Conservation (phyloP, 2,797 vertebrate species). For the Myotis findleyi region DNA sequence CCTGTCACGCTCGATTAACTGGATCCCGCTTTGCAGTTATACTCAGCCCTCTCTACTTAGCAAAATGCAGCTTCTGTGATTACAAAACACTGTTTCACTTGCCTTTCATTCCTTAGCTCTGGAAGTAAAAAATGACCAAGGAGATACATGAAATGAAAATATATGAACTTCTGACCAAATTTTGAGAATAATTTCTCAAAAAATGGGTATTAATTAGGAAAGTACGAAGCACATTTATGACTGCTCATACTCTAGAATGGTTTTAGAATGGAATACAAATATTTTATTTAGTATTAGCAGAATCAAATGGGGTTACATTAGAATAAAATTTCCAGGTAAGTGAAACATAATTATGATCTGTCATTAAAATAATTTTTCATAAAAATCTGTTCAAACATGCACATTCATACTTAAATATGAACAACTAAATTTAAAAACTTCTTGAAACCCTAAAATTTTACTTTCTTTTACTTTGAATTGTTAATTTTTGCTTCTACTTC, state of each 20-base stretch:
- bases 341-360: not conserved
- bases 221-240: not conserved
- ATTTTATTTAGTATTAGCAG: not conserved
- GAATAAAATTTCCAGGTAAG: not conserved
- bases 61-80: not conserved
- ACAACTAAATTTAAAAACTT: not conserved
- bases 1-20: slow-evolving; percentile 77
- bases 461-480: not conserved
- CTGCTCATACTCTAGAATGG: not conserved
- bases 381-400: not conserved
- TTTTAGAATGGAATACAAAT: not conserved
- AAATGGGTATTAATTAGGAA: not conserved
- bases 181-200: not conserved
- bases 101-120: not conserved
- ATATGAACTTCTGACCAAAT: not conserved
- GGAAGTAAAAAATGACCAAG: not conserved
- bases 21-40: not conserved
- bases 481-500: not conserved
- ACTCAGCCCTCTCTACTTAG: not conserved
- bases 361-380: not conserved
- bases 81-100: not conserved
- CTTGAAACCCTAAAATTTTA: not conserved
- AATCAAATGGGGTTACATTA: not conserved
- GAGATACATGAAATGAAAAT: not conserved
- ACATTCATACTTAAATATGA: not conserved